Percentiles rank a stretch among this genome's conserved stretches.
Conservation (phyloP, 1,140 invertebrate species). For the Bombus difficillimus region DNA sequence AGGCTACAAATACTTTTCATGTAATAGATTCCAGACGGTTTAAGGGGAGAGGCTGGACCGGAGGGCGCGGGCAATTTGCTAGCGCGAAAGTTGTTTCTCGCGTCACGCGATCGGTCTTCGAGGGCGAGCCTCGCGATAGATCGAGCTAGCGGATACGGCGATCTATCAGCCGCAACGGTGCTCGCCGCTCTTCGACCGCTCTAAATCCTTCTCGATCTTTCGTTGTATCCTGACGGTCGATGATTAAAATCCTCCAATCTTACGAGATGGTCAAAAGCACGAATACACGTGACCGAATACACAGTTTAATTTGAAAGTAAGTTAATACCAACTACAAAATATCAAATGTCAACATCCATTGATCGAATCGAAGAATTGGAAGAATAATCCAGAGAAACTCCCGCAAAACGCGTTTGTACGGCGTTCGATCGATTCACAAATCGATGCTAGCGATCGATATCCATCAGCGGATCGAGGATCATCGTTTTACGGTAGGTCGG, state of each 20-base stretch:
- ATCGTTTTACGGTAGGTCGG: constrained; percentile 61
- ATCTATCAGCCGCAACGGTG: background rate
- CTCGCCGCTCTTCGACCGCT: too few relatives aligned
- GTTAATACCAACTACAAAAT: background rate
- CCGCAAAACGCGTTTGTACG: too few relatives aligned
- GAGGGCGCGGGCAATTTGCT: constrained; percentile 27
- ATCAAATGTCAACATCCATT: background rate
- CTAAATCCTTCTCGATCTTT: too few relatives aligned
- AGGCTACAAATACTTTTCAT: background rate
- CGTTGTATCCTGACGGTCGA: background rate
- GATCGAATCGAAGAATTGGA: background rate
- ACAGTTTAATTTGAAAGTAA: background rate
- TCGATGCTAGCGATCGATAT: background rate
- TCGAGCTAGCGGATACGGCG: constrained; percentile 13
- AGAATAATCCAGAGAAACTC: background rate
- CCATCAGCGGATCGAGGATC: constrained; percentile 30
- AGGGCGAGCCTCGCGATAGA: constrained; percentile 16
- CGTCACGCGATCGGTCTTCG: constrained; percentile 52
- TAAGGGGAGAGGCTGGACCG: background rate
- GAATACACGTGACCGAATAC: background rate
- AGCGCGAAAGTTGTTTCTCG: constrained; percentile 32
- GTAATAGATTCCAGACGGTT: background rate
- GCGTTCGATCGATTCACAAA: background rate
- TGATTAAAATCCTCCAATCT: background rate
- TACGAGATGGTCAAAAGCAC: background rate